Conservation (phyloP, 1,140 invertebrate species). For the Kradibia gibbosae region DNA sequence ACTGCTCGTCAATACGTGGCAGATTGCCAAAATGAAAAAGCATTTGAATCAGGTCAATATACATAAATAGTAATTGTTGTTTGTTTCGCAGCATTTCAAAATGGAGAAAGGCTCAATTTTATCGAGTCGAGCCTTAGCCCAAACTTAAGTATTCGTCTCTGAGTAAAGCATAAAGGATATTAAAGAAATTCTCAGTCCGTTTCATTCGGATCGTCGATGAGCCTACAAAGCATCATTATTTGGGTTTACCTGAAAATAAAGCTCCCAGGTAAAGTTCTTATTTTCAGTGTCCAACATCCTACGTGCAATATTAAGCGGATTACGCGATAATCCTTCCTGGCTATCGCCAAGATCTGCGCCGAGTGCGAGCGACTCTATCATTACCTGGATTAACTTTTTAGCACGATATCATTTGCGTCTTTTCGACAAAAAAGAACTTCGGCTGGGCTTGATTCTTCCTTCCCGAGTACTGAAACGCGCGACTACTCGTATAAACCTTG, state of each 20-base stretch:
- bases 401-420: not conserved
- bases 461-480: too few species aligned
- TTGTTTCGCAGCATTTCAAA: not conserved
- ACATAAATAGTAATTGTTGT: not conserved
- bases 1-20: not conserved
- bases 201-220: not conserved
- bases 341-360: not conserved
- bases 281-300: not conserved
- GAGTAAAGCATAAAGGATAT: not conserved
- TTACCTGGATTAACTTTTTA: not conserved
- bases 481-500: not conserved
- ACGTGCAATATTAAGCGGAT: not conserved
- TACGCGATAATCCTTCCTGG: not conserved
- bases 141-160: not conserved
- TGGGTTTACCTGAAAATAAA: not conserved
- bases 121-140: not conserved
- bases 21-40: not conserved
- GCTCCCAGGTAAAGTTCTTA: not conserved
- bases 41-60: slow-evolving; percentile 1
- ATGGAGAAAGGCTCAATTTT: not conserved
- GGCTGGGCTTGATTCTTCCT: too few species aligned
- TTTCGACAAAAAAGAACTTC: too few species aligned
- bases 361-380: not conserved
- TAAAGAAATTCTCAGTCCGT: not conserved
- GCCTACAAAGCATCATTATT: not conserved